Percentiles rank a stretch among this genome's conserved stretches.
phyloP scores from a whole-genome alignment of 2,888 invertebrate species.

The Amorpha juglandis region DNA sequence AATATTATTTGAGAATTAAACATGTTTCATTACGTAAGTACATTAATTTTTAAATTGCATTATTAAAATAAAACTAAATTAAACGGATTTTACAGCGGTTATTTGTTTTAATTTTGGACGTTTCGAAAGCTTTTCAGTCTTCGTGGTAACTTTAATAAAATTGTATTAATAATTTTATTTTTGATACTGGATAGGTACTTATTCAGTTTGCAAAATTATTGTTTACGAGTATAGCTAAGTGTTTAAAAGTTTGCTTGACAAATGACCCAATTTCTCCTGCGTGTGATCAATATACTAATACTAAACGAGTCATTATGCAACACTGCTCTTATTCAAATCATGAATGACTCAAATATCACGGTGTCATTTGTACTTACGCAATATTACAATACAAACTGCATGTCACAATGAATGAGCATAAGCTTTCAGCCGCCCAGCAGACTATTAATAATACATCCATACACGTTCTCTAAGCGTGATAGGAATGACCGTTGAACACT shows the following conservation, averaged over 20 bases:
- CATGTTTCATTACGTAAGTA: no score
- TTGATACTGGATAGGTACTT: no score
- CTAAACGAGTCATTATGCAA: conserved; percentile 63
- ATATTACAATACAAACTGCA: conserved; percentile 34
- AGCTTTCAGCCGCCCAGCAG: conserved; percentile 14
- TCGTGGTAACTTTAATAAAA: no score
- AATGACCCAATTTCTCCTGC: conserved; percentile 47
- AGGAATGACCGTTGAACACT: no score
- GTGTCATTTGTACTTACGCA: conserved; percentile 55
- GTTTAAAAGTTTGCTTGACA: neutral
- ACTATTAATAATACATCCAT: conserved; percentile 1
- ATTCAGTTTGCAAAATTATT: neutral
- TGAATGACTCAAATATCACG: conserved; percentile 63
- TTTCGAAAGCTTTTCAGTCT: no score
- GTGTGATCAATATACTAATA: conserved; percentile 52
- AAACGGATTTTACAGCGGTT: no score
- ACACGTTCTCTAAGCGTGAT: no score
- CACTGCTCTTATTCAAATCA: conserved; percentile 54
- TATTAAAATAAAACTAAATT: no score
- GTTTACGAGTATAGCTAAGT: neutral
- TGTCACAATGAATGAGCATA: conserved; percentile 16
- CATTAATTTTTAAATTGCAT: no score
- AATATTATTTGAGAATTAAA: neutral
- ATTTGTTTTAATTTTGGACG: no score
- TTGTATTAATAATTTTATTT: no score